phyloP scores from a whole-genome alignment of 2,113 vertebrate genomes.

The Cyprinodon brontotheroides region DNA sequence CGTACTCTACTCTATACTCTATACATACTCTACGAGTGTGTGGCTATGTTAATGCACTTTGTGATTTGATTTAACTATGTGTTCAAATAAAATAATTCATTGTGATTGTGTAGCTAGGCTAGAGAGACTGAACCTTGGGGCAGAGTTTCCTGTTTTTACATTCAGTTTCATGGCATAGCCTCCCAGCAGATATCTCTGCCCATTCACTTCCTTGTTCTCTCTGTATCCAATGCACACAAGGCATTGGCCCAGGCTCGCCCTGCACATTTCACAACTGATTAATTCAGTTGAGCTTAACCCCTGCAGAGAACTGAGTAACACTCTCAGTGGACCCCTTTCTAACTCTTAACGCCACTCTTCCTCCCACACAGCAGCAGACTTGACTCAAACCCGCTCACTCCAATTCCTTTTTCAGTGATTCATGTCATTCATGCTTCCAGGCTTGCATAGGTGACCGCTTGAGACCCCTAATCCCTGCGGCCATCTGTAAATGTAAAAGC shows the following conservation, averaged over 20 bases:
- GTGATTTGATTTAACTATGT: constrained; percentile 34
- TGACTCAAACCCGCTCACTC: constrained; percentile 11
- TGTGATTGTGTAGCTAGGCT: constrained; percentile 35
- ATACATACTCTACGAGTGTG: not conserved
- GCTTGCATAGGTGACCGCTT: constrained; percentile 12
- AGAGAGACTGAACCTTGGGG: constrained; percentile 44
- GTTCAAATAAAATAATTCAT: constrained; percentile 32
- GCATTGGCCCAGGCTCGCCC: constrained; percentile 36
- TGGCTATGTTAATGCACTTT: constrained; percentile 25
- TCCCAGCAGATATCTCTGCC: constrained; percentile 18
- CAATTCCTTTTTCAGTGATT: constrained; percentile 44
- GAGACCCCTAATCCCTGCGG: constrained; percentile 17
- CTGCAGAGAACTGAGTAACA: constrained; percentile 62
- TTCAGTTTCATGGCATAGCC: constrained; percentile 55
- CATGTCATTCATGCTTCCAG: constrained; percentile 25
- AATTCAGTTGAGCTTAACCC: constrained; percentile 54
- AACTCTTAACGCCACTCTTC: constrained; percentile 4
- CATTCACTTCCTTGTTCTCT: constrained; percentile 14
- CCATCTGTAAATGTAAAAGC: not conserved
- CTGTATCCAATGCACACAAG: constrained; percentile 38
- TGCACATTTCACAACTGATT: constrained; percentile 66
- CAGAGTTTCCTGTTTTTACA: constrained; percentile 57
- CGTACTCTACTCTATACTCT: not conserved
- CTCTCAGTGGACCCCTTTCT: constrained; percentile 37
- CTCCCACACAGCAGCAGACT: constrained; percentile 29